Evolutionary conservation across 2,797 vertebrate species (phyloP).

Genomic region (Cryptoblepharus egeriae): DNA sequence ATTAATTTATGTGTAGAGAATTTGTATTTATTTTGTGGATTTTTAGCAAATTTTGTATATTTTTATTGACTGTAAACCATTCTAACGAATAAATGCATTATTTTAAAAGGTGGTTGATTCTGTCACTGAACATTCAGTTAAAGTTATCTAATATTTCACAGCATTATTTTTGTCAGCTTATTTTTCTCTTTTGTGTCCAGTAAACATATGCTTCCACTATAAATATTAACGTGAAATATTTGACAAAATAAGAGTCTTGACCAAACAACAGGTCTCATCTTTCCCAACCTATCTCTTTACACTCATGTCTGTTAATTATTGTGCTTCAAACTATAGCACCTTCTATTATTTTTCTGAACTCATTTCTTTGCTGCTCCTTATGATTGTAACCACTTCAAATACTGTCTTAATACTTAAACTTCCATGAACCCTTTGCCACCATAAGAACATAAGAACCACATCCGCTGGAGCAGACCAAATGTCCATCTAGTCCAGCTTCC

Average conservation of each 20-base stretch:
- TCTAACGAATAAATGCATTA: slow-evolving; percentile 25
- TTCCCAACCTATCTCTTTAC: too few relatives aligned
- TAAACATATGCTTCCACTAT: neutral
- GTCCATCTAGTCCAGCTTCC: too few relatives aligned
- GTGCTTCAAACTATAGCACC: too few relatives aligned
- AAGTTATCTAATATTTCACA: neutral
- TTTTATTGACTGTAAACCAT: slow-evolving; percentile 46
- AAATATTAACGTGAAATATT: neutral
- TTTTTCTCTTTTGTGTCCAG: neutral
- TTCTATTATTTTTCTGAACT: too few relatives aligned
- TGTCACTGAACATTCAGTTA: neutral
- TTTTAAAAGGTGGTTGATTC: neutral
- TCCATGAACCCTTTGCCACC: too few relatives aligned
- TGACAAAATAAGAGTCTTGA: neutral
- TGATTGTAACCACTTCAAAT: too few relatives aligned
- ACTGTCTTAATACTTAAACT: too few relatives aligned
- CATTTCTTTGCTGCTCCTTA: too few relatives aligned
- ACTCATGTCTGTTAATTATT: too few relatives aligned
- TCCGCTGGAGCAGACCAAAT: too few relatives aligned
- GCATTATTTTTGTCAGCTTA: neutral
- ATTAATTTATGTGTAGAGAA: slow-evolving; percentile 69
- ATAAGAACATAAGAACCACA: too few relatives aligned
- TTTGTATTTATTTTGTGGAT: slow-evolving; percentile 70
- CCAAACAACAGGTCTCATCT: neutral
- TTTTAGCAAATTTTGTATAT: slow-evolving; percentile 55